phyloP scores from a whole-genome alignment of 1,140 invertebrate species.

The Procambarus clarkii region DNA sequence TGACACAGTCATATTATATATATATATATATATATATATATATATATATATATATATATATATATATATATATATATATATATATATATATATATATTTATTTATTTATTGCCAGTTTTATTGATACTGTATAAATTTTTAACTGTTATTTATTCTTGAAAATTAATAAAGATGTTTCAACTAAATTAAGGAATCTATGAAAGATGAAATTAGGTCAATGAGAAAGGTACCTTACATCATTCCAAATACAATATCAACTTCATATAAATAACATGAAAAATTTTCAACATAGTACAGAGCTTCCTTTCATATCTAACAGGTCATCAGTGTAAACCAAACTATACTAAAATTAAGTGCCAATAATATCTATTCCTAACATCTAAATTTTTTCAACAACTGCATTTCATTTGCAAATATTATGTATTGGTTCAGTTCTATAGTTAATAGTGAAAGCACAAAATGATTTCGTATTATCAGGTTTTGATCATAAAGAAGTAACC shows the following conservation, averaged over 20 bases:
- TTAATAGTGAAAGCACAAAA: slow-evolving; percentile 1
- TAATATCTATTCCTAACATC: slow-evolving; percentile 53
- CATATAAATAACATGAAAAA: slow-evolving; percentile 45
- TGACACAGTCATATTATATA: not conserved
- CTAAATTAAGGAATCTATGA: too few species aligned
- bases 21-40: not conserved
- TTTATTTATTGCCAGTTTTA: too few species aligned
- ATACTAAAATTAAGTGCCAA: slow-evolving; percentile 26
- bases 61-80: too few species aligned
- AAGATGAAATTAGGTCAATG: not conserved
- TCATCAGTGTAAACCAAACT: slow-evolving; percentile 17
- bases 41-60: too few species aligned
- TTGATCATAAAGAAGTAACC: slow-evolving; percentile 20
- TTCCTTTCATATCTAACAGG: slow-evolving; percentile 28
- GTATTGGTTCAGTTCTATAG: slow-evolving; percentile 18
- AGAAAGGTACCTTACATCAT: slow-evolving; percentile 51
- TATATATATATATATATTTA: too few species aligned
- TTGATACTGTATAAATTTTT: too few species aligned
- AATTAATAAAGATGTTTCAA: not conserved
- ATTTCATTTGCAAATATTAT: slow-evolving; percentile 41
- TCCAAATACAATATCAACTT: slow-evolving; percentile 51
- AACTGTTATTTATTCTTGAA: too few species aligned
- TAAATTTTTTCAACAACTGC: slow-evolving; percentile 35
- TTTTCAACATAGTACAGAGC: slow-evolving; percentile 38
- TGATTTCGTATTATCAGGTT: not conserved